Evolutionary conservation across 2,797 vertebrate species (phyloP).

Genomic region (Botia kubotai): DNA sequence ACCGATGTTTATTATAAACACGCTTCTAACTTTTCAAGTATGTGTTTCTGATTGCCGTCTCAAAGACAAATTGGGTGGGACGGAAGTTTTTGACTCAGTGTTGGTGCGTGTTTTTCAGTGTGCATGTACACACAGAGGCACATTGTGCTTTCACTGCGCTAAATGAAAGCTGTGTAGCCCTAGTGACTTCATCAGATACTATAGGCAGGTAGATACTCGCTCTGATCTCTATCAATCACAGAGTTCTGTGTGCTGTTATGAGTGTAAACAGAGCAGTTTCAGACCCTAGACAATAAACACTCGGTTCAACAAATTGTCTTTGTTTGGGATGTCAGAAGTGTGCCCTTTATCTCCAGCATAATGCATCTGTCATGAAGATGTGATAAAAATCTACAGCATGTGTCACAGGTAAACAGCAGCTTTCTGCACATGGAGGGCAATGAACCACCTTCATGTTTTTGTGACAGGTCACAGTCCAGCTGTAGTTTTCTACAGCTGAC

Average conservation of each 20-base stretch:
- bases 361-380: conserved; percentile 8
- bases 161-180: neutral
- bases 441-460: conserved; percentile 23
- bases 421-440: conserved; percentile 1
- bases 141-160: conserved; percentile 24
- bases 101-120: conserved; percentile 57
- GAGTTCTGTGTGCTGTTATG: conserved; percentile 62
- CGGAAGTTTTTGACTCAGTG: neutral
- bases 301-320: conserved; percentile 49
- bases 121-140: conserved; percentile 9
- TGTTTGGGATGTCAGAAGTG: conserved; percentile 63
- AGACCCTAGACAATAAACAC: conserved; percentile 51
- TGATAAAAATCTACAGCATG: conserved; percentile 40
- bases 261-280: conserved; percentile 68
- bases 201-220: conserved; percentile 9
- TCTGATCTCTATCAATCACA: conserved; percentile 36
- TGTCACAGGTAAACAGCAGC: conserved; percentile 48
- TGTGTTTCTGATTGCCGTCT: conserved; percentile 33
- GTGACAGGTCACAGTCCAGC: conserved; percentile 40
- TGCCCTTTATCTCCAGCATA: conserved; percentile 62
- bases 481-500: conserved; percentile 9
- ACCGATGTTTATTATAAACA: conserved; percentile 26
- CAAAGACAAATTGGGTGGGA: neutral
- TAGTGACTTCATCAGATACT: conserved; percentile 39
- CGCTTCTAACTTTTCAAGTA: conserved; percentile 21